Conservation (phyloP, 2,113 vertebrate species). For the Cyprinodon tularosa region DNA sequence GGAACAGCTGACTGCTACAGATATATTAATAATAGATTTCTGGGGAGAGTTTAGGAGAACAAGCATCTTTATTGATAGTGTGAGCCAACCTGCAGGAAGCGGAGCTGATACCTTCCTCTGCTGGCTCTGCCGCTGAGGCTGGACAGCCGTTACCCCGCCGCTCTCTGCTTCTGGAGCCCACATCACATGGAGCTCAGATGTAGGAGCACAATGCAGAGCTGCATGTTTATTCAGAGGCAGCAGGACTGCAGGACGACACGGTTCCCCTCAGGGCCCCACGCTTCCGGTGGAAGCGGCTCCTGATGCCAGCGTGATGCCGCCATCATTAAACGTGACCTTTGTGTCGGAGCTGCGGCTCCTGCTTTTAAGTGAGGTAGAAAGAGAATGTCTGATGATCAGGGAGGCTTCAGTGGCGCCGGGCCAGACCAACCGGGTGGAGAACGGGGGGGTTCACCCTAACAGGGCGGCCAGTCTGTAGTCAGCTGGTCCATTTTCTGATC, state of each 20-base stretch:
- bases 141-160: conserved; percentile 3
- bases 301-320: conserved; percentile 25
- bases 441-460: not conserved
- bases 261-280: conserved; percentile 13
- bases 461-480: too few species aligned
- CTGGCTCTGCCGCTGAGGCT: not conserved
- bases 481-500: too few species aligned
- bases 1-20: conserved; percentile 12
- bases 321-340: conserved; percentile 79
- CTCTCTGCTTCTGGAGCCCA: not conserved
- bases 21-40: conserved; percentile 67
- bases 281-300: conserved; percentile 42
- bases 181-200: not conserved
- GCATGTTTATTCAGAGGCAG: conserved; percentile 35
- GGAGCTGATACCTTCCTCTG: conserved; percentile 25
- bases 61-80: conserved; percentile 71
- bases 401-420: conserved; percentile 38
- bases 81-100: conserved; percentile 36
- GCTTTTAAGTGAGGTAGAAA: conserved; percentile 74
- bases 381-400: conserved; percentile 72
- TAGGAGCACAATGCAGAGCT: not conserved
- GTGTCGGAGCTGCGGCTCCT: conserved; percentile 20
- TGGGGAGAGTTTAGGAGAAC: conserved; percentile 46
- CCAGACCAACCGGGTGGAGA: conserved; percentile 23
- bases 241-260: conserved; percentile 12